Conservation (phyloP, 1,140 invertebrate genomes). For the Drosophila sturtevanti region DNA sequence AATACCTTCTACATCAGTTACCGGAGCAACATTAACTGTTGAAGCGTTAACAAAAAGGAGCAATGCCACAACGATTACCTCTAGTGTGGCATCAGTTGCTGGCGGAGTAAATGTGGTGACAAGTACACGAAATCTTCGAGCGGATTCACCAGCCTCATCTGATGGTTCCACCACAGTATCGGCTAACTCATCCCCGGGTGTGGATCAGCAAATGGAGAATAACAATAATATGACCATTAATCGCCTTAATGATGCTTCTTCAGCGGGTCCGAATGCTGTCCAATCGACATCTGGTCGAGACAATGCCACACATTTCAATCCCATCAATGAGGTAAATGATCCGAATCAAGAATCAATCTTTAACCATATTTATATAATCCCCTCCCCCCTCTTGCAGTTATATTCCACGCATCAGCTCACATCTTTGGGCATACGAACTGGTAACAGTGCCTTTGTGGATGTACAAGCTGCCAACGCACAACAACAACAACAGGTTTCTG, state of each 20-base stretch:
- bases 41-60: slow-evolving; percentile 76
- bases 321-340: slow-evolving; percentile 71
- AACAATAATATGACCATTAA: slow-evolving; percentile 75
- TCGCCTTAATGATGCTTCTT: slow-evolving; percentile 46
- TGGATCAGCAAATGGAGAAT: slow-evolving; percentile 87
- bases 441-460: slow-evolving; percentile 59
- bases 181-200: slow-evolving; percentile 89
- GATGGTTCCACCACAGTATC: slow-evolving; percentile 90
- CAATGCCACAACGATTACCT: slow-evolving; percentile 48
- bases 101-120: slow-evolving; percentile 30
- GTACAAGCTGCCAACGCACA: slow-evolving; percentile 45
- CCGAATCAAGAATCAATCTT: too few relatives aligned
- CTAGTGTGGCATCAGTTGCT: slow-evolving; percentile 54
- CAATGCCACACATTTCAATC: slow-evolving; percentile 76
- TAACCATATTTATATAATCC: too few relatives aligned
- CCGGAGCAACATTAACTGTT: slow-evolving; percentile 54
- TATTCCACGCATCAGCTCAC: slow-evolving; percentile 66
- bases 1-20: slow-evolving; percentile 25
- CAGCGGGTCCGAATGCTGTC: not conserved
- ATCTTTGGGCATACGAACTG: slow-evolving; percentile 46
- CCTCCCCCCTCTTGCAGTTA: slow-evolving; percentile 39
- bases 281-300: slow-evolving; percentile 26
- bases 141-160: slow-evolving; percentile 78
- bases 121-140: slow-evolving; percentile 80
- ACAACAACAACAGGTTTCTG: slow-evolving; percentile 37